Percentiles rank a stretch among this genome's conserved stretches.
These are phyloP conservation scores for Opisthograptis luteolata DNA, from an alignment of 2,888 invertebrate genomes.

Conservation along the genomic window DNA sequence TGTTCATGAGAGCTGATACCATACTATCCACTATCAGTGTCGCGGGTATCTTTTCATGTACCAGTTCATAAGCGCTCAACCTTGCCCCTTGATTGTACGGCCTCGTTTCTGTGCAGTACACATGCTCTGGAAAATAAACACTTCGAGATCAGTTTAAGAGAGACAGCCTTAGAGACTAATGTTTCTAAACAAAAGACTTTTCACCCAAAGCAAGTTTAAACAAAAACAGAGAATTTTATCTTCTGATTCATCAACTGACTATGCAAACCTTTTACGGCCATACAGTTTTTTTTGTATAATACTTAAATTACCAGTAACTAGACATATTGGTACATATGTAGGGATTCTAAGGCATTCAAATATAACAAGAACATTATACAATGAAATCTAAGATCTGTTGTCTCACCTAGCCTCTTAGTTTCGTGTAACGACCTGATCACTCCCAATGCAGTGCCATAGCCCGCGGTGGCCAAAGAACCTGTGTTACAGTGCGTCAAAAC, in stretches of 20 bases:
- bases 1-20: constrained; percentile 95
- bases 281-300: too few relatives aligned
- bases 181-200: too few relatives aligned
- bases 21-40: constrained; percentile 98
- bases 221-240: too few relatives aligned
- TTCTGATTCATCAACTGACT: too few relatives aligned
- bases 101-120: constrained; percentile 98
- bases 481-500: constrained; percentile 99
- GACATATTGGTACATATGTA: too few relatives aligned
- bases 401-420: constrained; percentile 87
- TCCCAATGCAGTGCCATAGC: constrained; percentile 98
- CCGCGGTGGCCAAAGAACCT: constrained; percentile 98
- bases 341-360: not conserved
- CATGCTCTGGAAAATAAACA: constrained; percentile 87
- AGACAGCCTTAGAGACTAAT: not conserved
- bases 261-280: too few relatives aligned
- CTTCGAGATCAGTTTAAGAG: not conserved
- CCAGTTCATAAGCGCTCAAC: constrained; percentile 97
- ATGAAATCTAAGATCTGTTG: constrained; percentile 4
- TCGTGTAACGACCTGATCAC: constrained; percentile 94
- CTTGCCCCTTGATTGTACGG: constrained; percentile 99
- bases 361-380: not conserved
- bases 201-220: too few relatives aligned
- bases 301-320: too few relatives aligned
- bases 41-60: constrained; percentile 95